Base-by-base conservation (phyloP, 2,113 vertebrate genomes). In the Peromyscus leucopus region DNA sequence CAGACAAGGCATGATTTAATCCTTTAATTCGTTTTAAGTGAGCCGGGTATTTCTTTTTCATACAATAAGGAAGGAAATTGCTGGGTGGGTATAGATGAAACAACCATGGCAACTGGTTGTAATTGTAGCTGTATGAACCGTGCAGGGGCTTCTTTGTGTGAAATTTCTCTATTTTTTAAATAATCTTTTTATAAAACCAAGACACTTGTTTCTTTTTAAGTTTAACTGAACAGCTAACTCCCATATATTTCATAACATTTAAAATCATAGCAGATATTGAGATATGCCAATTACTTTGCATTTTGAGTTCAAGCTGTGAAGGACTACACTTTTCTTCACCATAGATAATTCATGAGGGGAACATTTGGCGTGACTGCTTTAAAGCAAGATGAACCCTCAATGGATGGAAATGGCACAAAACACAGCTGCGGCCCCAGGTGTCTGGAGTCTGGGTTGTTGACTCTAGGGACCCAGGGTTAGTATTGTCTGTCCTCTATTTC, bases 161-260 rank as follows among this genome's bases (percentile, higher is more conserved):
- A 79, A 74, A 80, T 63, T n/a, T 89, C 59, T 79, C 59, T 74
- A 93, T 74, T 85, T 83, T 94, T 79, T 28, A 93, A 85, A 75
- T 90, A 86, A 76, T 76, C 46, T 63, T 92, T 80, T 90, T 61
- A 82, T 1, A 91, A 87, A 97, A 69, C 5, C 2, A 69, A 90
- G 71, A 39, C 22, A 0, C 59, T 57, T 85, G 33, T 51, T 67
- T 59, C 39, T 90, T 22, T 75, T 72, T 82, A 59, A 65, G 16
- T 91, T 91, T 91, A 57, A 88, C 39, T 26, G n/a, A 89, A 86
- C 24, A 89, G 13, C 10, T 78, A 86, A 83, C 78, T 94, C 24
- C 10, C 39, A 59, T 48, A 87, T 39, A 85, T 51, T 96, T 91
- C 71, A 69, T 33, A 91, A 91, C 94, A 89, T 79, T 91, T 91